A percentile compares a stretch with the other conserved stretches of the same genome.
Evolutionary conservation across 2,888 invertebrate genomes (phyloP).

Genomic region (Tetheella fluctuosa): DNA sequence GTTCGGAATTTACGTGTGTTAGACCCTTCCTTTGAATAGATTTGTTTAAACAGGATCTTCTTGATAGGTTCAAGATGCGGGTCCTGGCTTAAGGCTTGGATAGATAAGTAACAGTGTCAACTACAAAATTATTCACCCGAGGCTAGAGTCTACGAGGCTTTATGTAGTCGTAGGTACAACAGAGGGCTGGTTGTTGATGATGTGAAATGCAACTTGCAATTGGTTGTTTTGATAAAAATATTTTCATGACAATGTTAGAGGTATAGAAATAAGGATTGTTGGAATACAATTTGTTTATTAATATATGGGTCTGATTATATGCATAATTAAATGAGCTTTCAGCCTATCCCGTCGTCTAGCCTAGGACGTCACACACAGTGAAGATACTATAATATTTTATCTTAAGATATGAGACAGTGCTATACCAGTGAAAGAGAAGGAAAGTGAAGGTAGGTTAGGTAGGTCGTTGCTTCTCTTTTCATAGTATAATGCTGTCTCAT

Average conservation of each 20-base stretch:
- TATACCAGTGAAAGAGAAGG: too few relatives aligned
- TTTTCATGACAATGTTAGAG: neutral
- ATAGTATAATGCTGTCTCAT: too few relatives aligned
- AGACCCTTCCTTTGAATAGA: neutral
- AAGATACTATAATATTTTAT: too few relatives aligned
- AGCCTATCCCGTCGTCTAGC: too few relatives aligned
- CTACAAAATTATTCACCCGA: neutral
- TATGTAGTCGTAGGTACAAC: too few relatives aligned
- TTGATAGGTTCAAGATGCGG: neutral
- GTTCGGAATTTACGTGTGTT: neutral
- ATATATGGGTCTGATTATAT: too few relatives aligned
- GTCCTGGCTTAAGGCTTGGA: neutral
- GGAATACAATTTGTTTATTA: too few relatives aligned
- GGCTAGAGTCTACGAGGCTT: neutral
- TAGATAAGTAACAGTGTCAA: conserved; percentile 5
- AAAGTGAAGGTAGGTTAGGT: too few relatives aligned
- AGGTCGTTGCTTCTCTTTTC: too few relatives aligned
- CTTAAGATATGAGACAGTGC: too few relatives aligned
- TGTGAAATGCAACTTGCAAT: conserved; percentile 1
- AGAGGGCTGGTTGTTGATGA: neutral
- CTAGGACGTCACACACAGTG: too few relatives aligned
- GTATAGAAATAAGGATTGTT: neutral
- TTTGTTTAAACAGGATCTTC: neutral
- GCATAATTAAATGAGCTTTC: too few relatives aligned
- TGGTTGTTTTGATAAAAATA: neutral